Evolutionary conservation across 1,140 invertebrate genomes (phyloP).

Genomic region (Lerema accius): DNA sequence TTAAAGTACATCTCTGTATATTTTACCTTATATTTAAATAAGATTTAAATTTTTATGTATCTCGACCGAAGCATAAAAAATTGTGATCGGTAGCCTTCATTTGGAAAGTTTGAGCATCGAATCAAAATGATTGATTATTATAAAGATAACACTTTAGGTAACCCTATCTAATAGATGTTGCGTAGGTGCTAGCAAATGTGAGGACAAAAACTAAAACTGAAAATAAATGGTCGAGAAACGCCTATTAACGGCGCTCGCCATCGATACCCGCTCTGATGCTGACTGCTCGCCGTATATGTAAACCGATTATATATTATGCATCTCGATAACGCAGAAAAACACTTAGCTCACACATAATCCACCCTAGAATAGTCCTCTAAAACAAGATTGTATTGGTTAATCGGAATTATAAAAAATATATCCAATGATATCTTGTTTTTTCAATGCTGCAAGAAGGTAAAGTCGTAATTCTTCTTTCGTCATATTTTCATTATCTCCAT

Average conservation of each 20-base stretch:
- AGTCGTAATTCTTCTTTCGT: not conserved
- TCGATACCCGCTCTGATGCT: slow-evolving; percentile 47
- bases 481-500: not conserved
- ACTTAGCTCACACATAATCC: slow-evolving; percentile 21
- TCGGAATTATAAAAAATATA: not conserved
- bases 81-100: too few relatives aligned
- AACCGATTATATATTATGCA: slow-evolving; percentile 57
- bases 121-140: too few relatives aligned
- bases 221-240: slow-evolving; percentile 64
- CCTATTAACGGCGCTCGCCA: slow-evolving; percentile 55
- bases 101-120: too few relatives aligned
- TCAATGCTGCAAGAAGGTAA: not conserved
- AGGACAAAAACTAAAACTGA: slow-evolving; percentile 67
- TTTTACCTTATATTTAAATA: too few relatives aligned
- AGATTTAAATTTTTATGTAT: too few relatives aligned
- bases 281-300: slow-evolving; percentile 61
- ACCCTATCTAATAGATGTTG: slow-evolving; percentile 53
- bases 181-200: slow-evolving; percentile 62
- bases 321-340: slow-evolving; percentile 41
- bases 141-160: slow-evolving; percentile 8
- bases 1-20: too few relatives aligned
- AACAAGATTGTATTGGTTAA: slow-evolving; percentile 5
- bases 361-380: slow-evolving; percentile 9
- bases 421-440: not conserved
- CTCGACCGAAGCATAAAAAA: too few relatives aligned